These are phyloP conservation scores for Psilopogon haemacephalus DNA, from an alignment of 2,113 vertebrate genomes.

Conservation along the genomic window DNA sequence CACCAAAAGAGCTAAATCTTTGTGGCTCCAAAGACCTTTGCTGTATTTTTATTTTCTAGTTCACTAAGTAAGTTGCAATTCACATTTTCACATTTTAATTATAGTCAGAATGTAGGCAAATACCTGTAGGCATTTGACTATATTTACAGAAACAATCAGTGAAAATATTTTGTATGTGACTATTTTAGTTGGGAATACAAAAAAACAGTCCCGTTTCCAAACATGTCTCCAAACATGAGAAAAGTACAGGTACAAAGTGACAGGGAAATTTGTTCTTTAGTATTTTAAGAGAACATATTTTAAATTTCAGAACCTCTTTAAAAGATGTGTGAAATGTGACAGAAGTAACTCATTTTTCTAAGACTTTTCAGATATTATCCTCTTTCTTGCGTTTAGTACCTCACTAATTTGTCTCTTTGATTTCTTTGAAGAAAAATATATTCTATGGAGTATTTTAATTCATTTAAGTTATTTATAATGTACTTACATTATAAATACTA, in stretches of 20 bases:
- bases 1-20: background rate
- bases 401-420: background rate
- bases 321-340: background rate
- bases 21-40: background rate
- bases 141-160: background rate
- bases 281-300: background rate
- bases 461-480: background rate
- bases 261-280: background rate
- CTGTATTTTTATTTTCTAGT: background rate
- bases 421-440: background rate
- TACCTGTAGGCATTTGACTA: background rate
- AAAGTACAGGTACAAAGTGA: background rate
- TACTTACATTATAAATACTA: background rate
- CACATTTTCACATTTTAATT: background rate
- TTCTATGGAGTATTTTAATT: too few species aligned
- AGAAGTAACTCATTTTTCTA: background rate
- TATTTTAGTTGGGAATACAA: background rate
- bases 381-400: background rate
- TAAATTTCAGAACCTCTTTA: background rate
- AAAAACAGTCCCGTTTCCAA: background rate
- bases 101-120: background rate
- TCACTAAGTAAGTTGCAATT: background rate
- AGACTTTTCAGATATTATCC: background rate
- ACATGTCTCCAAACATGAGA: accelerated
- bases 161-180: background rate